Conservation (phyloP, 2,888 invertebrate species). For the Cyrtodaria siliqua region DNA sequence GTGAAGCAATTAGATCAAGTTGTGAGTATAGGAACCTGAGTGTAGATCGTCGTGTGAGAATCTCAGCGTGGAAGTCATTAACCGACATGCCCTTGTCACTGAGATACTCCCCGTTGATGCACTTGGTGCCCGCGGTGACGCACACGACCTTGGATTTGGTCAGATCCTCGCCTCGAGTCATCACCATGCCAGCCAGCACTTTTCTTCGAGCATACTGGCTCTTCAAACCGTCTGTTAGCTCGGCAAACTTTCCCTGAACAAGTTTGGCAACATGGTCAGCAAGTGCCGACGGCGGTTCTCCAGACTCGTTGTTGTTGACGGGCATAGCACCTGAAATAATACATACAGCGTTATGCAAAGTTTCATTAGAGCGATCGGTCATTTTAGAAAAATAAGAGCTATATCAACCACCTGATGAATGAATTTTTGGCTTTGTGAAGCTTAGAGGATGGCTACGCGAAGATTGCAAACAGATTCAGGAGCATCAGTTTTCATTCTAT, state of each 20-base stretch:
- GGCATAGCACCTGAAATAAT: conserved; percentile 62
- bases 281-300: conserved; percentile 62
- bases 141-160: conserved; percentile 77
- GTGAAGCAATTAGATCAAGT: conserved; percentile 88
- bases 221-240: conserved; percentile 82
- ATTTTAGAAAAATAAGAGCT: no score
- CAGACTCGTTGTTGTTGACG: conserved; percentile 48
- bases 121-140: conserved; percentile 97
- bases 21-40: conserved; percentile 87
- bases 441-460: no score
- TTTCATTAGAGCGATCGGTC: no score
- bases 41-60: conserved; percentile 91
- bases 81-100: conserved; percentile 94
- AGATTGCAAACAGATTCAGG: no score
- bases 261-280: conserved; percentile 83
- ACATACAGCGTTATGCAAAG: no score
- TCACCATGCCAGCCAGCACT: conserved; percentile 98
- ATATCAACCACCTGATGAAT: no score
- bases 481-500: no score
- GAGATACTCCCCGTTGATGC: conserved; percentile 97
- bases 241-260: conserved; percentile 82
- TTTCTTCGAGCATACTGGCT: conserved; percentile 88
- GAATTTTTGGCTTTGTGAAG: no score
- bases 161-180: conserved; percentile 88
- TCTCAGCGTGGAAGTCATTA: conserved; percentile 99